phyloP scores from a whole-genome alignment of 2,888 invertebrate species.

The Coleophora flavipennella region DNA sequence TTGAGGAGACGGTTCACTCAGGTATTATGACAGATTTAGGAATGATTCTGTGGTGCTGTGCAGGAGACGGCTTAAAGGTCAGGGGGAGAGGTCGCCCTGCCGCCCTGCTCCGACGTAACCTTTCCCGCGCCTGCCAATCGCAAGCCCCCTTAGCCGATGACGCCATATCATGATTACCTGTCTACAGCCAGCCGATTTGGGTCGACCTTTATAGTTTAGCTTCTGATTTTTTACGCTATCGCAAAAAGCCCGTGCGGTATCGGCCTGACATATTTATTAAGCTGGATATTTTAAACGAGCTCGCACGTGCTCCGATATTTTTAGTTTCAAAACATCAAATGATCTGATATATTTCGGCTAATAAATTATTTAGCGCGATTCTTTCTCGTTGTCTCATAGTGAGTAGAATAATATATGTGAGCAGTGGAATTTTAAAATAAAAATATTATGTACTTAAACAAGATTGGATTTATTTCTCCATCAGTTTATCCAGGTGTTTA shows the following conservation, averaged over 20 bases:
- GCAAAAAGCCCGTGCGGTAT: constrained; percentile 6
- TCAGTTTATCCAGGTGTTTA: too few relatives aligned
- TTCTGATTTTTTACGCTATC: constrained; percentile 34
- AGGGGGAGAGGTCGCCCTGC: constrained; percentile 28
- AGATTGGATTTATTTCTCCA: too few relatives aligned
- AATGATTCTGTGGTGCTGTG: constrained; percentile 37
- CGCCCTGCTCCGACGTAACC: constrained; percentile 28
- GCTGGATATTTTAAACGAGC: constrained; percentile 26
- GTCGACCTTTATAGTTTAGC: constrained; percentile 36
- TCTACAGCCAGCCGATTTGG: constrained; percentile 32
- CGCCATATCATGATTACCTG: constrained; percentile 43
- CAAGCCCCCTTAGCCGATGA: constrained; percentile 23
- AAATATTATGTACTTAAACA: too few relatives aligned
- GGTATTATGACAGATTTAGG: constrained; percentile 18
- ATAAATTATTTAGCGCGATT: too few relatives aligned
- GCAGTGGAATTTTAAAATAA: too few relatives aligned
- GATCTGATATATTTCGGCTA: not conserved
- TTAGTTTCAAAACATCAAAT: constrained; percentile 16
- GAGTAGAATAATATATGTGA: too few relatives aligned
- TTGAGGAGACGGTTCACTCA: constrained; percentile 13
- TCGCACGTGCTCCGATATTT: constrained; percentile 31
- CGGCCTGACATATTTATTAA: constrained; percentile 1
- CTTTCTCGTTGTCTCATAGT: too few relatives aligned
- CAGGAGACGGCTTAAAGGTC: constrained; percentile 45
- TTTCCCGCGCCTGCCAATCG: constrained; percentile 37